Base-by-base conservation (phyloP, 1,140 invertebrate species). In the Odontomachus brunneus region DNA sequence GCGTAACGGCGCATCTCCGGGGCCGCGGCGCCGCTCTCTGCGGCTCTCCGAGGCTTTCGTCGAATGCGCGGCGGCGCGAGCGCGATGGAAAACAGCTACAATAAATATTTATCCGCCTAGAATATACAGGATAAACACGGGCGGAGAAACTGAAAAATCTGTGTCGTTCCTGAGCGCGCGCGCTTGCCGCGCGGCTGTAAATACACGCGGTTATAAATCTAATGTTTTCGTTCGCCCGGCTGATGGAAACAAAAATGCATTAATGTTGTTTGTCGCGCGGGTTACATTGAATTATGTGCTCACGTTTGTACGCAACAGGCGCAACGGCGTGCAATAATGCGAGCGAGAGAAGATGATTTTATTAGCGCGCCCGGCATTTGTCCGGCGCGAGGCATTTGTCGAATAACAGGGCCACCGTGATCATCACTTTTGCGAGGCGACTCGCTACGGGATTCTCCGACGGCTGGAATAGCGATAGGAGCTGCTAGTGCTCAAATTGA, bases 31-130 rank as follows among this genome's bases (percentile, higher is more conserved):
- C 38, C 38, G 3, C 38, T 15, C 33, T 49, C 63, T 57, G 75
- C 51, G 63, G 75, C 49, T n/a, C n/a, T n/a, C n/a, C 63, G 63
- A 57, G 26, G 51, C 75, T 69, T 55, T 69, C 75, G 75, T 24
- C 29, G 74, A 76, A 53, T n/a, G 60, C 65, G 65, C 9, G 51
- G 55, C 38, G 3, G 38, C 4, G 38, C 11, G 14, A 33, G 44
- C 26, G 29, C 65, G 65, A 69, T 71, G 75, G 66, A 80, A 69
- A 80, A 69, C 65, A 80, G 75, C 22, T 80, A 80, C 75, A 22
- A 80, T 80, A 80, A 80, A 80, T 80, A 80, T 80, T 80, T 80
- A 69, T 80, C 33, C 63, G 63, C 75, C 75, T 80, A 71, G 75
- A 80, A 80, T 57, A 69, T 65, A 80, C 75, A 80, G 65, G 24